Conservation (phyloP, 2,888 invertebrate genomes). For the Stratiomys singularior region DNA sequence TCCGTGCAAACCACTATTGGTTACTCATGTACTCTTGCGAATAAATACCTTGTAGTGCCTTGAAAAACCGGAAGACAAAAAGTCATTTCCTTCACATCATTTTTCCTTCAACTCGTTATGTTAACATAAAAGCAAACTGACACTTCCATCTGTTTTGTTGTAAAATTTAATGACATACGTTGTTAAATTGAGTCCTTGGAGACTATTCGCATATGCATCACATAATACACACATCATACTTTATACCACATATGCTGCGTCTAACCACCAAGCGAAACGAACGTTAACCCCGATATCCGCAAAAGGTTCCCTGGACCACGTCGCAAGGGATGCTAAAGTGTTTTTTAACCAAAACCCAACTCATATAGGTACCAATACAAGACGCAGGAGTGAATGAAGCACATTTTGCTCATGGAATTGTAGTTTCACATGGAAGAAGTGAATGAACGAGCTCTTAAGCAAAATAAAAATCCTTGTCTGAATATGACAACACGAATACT, state of each 20-base stretch:
- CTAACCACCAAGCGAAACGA: constrained; percentile 22
- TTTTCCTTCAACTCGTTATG: not conserved
- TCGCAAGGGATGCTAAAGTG: constrained; percentile 1
- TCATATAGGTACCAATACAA: not conserved
- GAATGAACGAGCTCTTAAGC: not conserved
- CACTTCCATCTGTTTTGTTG: constrained; percentile 11
- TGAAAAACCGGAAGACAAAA: not conserved
- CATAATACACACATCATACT: not conserved
- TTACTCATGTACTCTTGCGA: too few species aligned
- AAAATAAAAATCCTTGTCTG: not conserved
- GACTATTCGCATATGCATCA: constrained; percentile 1
- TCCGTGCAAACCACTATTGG: too few species aligned
- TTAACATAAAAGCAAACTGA: constrained; percentile 4
- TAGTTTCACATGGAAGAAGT: not conserved
- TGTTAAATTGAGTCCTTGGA: constrained; percentile 22
- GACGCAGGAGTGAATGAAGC: not conserved
- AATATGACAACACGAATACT: not conserved
- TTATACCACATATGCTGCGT: constrained; percentile 1
- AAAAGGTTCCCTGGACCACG: not conserved
- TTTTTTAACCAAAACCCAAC: constrained; percentile 1
- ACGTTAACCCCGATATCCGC: constrained; percentile 18
- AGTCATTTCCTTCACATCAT: not conserved
- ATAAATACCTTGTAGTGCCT: too few species aligned
- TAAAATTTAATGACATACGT: constrained; percentile 30
- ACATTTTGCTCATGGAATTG: not conserved